Evolutionary conservation across 2,797 vertebrate species (phyloP), one percentile per base, ranked within the genome.

Genomic region (Lutjanus campechanus): DNA sequence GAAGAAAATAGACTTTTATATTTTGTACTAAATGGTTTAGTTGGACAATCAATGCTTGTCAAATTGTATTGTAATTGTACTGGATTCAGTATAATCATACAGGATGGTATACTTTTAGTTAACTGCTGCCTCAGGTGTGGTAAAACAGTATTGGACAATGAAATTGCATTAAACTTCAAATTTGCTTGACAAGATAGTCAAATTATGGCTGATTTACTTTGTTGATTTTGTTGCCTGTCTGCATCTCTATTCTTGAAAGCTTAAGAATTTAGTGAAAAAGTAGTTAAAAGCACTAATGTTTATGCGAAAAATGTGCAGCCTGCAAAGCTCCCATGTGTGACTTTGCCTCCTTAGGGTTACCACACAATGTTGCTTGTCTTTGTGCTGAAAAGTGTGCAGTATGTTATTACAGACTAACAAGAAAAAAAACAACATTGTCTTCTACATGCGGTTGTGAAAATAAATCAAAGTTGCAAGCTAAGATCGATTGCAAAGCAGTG

Each of bases 251-350:
- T 47, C 29, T 17, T 8, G 6, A 47, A n/a, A 25, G 22, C 9
- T 25, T 43, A 11, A 5, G 36, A 54, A 7, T 36, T 11, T 25
- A 12, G n/a, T 69, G 61, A 61, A 63, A 61, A 40, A 76, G 61
- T 43, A 53, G 40, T 82, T 59, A 6, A 68, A 44, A 43, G 22
- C 40, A 25, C 49, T 54, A 50, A 5, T 62, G 54, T 72, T 19
- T 54, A 47, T 77, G 78, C 47, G 64, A 60, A 56, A 56, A 69
- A 70, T 19, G 51, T 69, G 50, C 54, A 59, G 67, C 47, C n/a
- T 62, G 19, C 46, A 69, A 59, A 61, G 59, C 79, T 76, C 16
- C 77, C 49, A 51, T 76, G 69, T 10, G 6, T 80, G 66, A 76
- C 75, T 59, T 55, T 0, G 13, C 46, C 66, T 66, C 10, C n/a